phyloP scores from a whole-genome alignment of 2,113 vertebrate species.

The Pantherophis guttatus region DNA sequence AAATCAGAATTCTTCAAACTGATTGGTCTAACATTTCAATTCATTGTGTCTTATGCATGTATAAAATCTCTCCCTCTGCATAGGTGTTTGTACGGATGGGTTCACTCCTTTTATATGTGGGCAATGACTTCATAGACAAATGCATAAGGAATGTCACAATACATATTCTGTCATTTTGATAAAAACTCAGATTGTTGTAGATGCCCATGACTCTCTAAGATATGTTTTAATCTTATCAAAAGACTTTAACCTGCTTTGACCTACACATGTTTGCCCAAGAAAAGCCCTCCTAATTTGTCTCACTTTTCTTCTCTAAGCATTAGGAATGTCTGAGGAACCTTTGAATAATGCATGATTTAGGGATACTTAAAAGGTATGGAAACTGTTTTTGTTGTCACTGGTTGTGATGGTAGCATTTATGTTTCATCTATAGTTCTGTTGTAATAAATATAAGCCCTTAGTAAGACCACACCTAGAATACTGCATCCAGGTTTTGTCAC shows the following conservation, averaged over 20 bases:
- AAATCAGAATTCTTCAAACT: background rate
- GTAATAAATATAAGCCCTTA: background rate
- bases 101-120: background rate
- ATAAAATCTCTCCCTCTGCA: background rate
- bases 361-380: background rate
- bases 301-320: background rate
- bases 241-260: background rate
- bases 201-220: too few species aligned
- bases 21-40: background rate
- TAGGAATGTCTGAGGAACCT: background rate
- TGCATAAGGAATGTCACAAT: background rate
- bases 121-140: background rate
- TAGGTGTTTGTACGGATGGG: background rate
- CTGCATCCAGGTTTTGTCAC: too few species aligned
- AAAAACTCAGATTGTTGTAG: background rate
- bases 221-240: background rate
- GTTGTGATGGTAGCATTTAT: background rate
- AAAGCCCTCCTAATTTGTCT: background rate
- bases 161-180: background rate
- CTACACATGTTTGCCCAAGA: background rate
- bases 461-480: too few species aligned
- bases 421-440: background rate
- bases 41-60: too few species aligned
- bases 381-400: background rate
- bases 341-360: background rate